These are phyloP conservation scores for Gasterosteus nipponicus DNA, from an alignment of 2,113 vertebrate genomes.

Conservation along the genomic window DNA sequence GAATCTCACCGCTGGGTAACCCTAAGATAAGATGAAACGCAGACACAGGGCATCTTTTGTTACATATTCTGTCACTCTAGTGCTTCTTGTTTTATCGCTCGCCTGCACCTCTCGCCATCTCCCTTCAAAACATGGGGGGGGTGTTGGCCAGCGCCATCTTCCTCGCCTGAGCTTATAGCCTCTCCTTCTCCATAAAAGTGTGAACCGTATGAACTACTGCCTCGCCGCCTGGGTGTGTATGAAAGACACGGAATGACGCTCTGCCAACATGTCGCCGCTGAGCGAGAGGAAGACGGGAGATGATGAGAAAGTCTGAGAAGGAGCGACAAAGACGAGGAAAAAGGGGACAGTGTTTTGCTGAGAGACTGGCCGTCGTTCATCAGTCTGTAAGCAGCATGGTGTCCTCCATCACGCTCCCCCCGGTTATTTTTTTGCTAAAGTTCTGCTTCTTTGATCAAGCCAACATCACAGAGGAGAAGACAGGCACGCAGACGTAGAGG, in stretches of 20 bases:
- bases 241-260: conserved; percentile 37
- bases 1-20: conserved; percentile 73
- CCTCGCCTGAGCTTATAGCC: conserved; percentile 26
- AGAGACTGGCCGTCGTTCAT: conserved; percentile 63
- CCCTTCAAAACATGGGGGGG: conserved; percentile 16
- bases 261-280: conserved; percentile 22
- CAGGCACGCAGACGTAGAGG: conserved; percentile 57
- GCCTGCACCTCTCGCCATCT: conserved; percentile 33
- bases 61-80: conserved; percentile 50
- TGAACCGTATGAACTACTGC: conserved; percentile 12
- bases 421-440: conserved; percentile 77
- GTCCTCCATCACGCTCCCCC: conserved; percentile 70
- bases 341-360: conserved; percentile 51
- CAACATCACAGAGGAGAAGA: conserved; percentile 75
- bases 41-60: conserved; percentile 55
- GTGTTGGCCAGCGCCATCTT: conserved; percentile 1
- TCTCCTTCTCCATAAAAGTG: conserved; percentile 41
- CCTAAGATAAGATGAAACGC: conserved; percentile 74
- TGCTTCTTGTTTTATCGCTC: conserved; percentile 47
- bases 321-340: conserved; percentile 51
- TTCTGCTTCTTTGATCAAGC: conserved; percentile 76
- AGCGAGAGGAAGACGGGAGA: conserved; percentile 34
- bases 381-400: conserved; percentile 73
- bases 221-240: conserved; percentile 28
- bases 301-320: conserved; percentile 52